phyloP scores from a whole-genome alignment of 1,140 invertebrate genomes.

The Pararge aegeria region DNA sequence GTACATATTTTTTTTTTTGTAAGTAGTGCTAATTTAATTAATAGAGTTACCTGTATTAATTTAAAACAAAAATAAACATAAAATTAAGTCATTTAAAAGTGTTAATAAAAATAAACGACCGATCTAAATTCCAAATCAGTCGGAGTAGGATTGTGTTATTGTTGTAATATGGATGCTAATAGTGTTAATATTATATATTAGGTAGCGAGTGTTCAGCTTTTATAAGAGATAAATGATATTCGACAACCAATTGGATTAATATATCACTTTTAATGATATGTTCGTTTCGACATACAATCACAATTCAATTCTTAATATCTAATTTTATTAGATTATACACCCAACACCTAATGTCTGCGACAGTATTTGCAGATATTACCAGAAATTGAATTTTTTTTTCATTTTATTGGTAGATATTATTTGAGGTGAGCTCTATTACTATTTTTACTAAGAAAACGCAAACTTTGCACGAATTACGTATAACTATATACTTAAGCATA shows the following conservation, averaged over 20 bases:
- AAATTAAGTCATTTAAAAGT: no score
- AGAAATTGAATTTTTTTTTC: not conserved
- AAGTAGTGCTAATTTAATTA: no score
- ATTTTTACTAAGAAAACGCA: no score
- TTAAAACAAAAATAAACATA: no score
- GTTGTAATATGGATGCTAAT: conserved; percentile 4
- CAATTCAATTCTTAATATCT: conserved; percentile 50
- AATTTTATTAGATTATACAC: conserved; percentile 18
- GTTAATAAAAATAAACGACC: no score
- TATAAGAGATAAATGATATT: conserved; percentile 22
- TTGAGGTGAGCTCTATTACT: not conserved
- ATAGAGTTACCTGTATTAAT: no score
- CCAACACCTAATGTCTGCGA: conserved; percentile 1
- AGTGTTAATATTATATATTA: conserved; percentile 13
- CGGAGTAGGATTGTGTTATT: conserved; percentile 19
- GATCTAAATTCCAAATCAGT: no score
- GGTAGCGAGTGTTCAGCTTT: not conserved
- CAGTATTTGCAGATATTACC: not conserved
- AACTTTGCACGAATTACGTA: no score
- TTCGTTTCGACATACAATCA: conserved; percentile 63
- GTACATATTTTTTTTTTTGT: no score
- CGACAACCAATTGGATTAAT: conserved; percentile 29
- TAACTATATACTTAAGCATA: no score
- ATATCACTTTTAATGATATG: conserved; percentile 70
- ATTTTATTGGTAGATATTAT: not conserved